Evolutionary conservation across 2,113 vertebrate genomes (phyloP).

Genomic region (Dasypus novemcinctus): DNA sequence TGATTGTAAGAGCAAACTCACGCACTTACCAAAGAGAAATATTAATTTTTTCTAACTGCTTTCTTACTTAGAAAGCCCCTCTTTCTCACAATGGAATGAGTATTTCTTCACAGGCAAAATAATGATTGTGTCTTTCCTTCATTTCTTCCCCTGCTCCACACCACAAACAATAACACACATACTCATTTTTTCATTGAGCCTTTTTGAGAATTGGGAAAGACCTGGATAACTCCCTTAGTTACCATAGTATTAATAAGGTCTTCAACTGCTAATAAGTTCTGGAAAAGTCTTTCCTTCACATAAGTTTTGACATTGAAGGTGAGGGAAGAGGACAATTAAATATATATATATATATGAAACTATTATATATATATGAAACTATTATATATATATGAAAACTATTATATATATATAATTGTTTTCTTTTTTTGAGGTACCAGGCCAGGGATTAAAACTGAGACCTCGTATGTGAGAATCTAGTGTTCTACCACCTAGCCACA

Average conservation of each 20-base stretch:
- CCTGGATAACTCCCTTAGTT: not conserved
- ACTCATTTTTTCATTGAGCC: not conserved
- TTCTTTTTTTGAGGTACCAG: too few species aligned
- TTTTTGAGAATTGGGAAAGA: slow-evolving; percentile 8
- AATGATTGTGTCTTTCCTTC: not conserved
- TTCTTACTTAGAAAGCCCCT: not conserved
- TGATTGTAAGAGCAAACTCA: not conserved
- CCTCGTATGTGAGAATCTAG: too few species aligned
- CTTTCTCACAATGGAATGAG: not conserved
- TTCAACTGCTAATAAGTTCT: not conserved
- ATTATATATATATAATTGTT: too few species aligned
- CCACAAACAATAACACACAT: not conserved
- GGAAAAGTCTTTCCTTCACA: not conserved
- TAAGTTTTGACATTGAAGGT: not conserved
- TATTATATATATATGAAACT: too few species aligned
- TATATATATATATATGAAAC: too few species aligned
- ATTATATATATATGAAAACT: too few species aligned
- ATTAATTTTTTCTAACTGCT: not conserved
- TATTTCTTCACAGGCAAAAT: not conserved
- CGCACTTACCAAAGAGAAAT: not conserved
- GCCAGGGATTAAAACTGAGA: too few species aligned
- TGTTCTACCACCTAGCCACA: too few species aligned
- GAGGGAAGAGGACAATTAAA: not conserved
- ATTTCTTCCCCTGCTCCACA: not conserved
- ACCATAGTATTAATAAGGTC: not conserved